Evolutionary conservation across 2,797 vertebrate genomes (phyloP).

Genomic region (Leptoclinus maculatus): DNA sequence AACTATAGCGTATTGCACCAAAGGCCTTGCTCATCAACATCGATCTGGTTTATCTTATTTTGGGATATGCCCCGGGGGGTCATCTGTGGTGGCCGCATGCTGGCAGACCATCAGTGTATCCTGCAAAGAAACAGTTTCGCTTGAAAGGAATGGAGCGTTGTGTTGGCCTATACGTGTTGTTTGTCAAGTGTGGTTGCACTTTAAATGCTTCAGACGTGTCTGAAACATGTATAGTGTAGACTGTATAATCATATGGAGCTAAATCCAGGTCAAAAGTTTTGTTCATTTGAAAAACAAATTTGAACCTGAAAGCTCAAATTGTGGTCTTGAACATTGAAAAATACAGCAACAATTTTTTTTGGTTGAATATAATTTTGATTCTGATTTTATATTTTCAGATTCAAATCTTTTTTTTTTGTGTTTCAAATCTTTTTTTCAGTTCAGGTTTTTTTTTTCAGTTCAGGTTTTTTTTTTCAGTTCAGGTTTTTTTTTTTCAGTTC

Average conservation of each 20-base stretch:
- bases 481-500: too few species aligned
- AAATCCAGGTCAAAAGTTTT: too few species aligned
- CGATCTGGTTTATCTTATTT: conserved; percentile 66
- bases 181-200: conserved; percentile 22
- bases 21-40: conserved; percentile 64
- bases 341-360: too few species aligned
- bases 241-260: neutral
- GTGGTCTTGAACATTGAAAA: too few species aligned
- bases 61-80: conserved; percentile 54
- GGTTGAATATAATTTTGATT: too few species aligned
- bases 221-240: neutral
- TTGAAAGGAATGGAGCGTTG: neutral
- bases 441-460: too few species aligned
- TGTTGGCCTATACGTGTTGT: neutral
- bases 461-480: too few species aligned
- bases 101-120: conserved; percentile 64
- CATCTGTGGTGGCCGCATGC: conserved; percentile 50
- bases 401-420: too few species aligned
- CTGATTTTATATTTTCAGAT: too few species aligned
- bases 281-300: too few species aligned
- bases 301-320: too few species aligned
- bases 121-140: conserved; percentile 16
- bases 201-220: conserved; percentile 1
- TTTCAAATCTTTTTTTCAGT: too few species aligned
- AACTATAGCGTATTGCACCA: conserved; percentile 27